A percentile compares a stretch with the other conserved stretches of the same genome.
Evolutionary conservation across 2,113 vertebrate species (phyloP).

Genomic region (Carassius auratus): DNA sequence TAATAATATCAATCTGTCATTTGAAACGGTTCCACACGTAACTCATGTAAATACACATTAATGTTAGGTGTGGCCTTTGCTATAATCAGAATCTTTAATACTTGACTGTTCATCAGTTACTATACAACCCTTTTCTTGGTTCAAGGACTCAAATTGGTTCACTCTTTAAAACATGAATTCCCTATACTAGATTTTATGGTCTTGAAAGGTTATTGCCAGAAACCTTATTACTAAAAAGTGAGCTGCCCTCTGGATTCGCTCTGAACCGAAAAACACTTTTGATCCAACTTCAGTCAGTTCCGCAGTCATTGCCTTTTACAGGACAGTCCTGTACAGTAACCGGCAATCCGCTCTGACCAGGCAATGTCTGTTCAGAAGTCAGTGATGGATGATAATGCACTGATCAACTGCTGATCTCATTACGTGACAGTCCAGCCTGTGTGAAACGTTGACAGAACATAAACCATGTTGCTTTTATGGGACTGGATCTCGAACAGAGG

Average conservation of each 20-base stretch:
- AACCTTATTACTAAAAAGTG: slow-evolving; percentile 72
- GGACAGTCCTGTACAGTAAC: neutral
- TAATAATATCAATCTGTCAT: neutral
- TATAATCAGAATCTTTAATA: neutral
- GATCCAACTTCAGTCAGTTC: slow-evolving; percentile 66
- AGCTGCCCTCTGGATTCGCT: slow-evolving; percentile 62
- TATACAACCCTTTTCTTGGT: neutral
- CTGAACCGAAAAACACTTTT: slow-evolving; percentile 64
- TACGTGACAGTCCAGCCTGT: slow-evolving; percentile 28
- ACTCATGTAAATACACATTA: neutral
- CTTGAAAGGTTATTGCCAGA: slow-evolving; percentile 60
- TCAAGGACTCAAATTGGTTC: neutral
- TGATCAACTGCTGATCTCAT: slow-evolving; percentile 14
- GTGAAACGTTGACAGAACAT: slow-evolving; percentile 31
- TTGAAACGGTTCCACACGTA: neutral
- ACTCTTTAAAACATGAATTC: slow-evolving; percentile 6
- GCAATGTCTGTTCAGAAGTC: slow-evolving; percentile 28
- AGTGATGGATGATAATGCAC: slow-evolving; percentile 9
- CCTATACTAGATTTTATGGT: neutral
- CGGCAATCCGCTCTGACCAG: neutral
- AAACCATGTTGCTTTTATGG: slow-evolving; percentile 31
- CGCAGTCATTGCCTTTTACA: neutral
- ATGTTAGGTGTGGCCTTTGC: neutral
- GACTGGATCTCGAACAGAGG: slow-evolving; percentile 24
- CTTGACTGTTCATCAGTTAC: neutral